Base-by-base conservation (phyloP, 1,140 invertebrate genomes). In the Drosophila sulfurigaster region DNA sequence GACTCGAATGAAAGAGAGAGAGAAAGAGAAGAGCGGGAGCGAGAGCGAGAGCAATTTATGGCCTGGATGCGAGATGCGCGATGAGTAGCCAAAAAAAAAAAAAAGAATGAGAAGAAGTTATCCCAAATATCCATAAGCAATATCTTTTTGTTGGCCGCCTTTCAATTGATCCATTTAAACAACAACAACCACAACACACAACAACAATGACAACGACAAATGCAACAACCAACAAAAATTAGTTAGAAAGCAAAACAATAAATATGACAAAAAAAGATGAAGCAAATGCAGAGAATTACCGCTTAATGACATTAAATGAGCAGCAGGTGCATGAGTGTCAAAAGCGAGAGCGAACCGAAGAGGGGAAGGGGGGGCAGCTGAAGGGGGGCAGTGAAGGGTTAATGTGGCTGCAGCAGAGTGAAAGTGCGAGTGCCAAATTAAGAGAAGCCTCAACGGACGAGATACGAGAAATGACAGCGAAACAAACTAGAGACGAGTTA, bases 231-330 rank as follows among this genome's bases (percentile, higher is more conserved):
- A 48, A 48, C 13, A 16, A 56, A 32, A 58, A 68, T 73, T 73
- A 66, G 63, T 73, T 73, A 66, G 63, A 73, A 66, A 73, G 63
- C 69, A 57, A 72, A 66, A 67, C 63, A 73, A 73, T 58, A 51
- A 58, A 72, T 65, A 49, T 48, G 51, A 72, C 32, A 32, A 32
- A 32, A 30, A 11, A 38, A 38, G 8, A 38, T 38, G 7, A 72
- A 67, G 45, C 70, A 58, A 73, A 73, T 15, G 62, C 54, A 13
- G 54, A 58, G 46, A 58, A 73, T 67, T 73, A 57, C 52, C 8
- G 45, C 32, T 49, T 62, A 69, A 62, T 69, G 35, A 25, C 66
- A 62, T 69, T 69, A 65, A 65, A 57, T 51, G 69, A 57, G 60
- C 13, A 57, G 60, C 60, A 71, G 69, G 51, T 71, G 69, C 60